A percentile compares a stretch with the other conserved stretches of the same genome.
phyloP scores from a whole-genome alignment of 2,113 vertebrate genomes.

The Cynopterus brachyotis region DNA sequence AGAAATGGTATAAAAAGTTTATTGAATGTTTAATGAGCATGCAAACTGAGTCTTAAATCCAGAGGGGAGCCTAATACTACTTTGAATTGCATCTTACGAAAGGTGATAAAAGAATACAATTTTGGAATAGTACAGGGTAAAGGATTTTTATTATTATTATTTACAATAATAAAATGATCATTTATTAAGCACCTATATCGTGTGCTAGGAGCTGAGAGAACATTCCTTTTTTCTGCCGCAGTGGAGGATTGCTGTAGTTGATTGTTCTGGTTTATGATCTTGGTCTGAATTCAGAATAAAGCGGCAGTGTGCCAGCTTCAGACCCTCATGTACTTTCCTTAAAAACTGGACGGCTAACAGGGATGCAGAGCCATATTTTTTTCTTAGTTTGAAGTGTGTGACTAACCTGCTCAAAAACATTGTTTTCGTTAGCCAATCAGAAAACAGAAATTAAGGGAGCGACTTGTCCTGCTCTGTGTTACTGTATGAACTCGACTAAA shows the following conservation, averaged over 20 bases:
- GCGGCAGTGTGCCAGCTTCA: background rate
- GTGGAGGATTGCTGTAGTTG: constrained; percentile 56
- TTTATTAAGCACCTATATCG: background rate
- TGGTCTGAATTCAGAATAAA: constrained; percentile 29
- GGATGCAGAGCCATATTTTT: background rate
- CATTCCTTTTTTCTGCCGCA: background rate
- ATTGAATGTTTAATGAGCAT: constrained; percentile 58
- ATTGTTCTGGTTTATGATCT: constrained; percentile 75
- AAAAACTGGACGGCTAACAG: background rate
- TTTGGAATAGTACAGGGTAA: background rate
- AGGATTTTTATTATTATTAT: background rate
- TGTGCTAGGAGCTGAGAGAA: background rate
- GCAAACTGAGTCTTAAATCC: constrained; percentile 51
- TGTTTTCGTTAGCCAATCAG: constrained; percentile 73
- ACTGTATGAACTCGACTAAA: constrained; percentile 48
- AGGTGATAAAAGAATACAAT: constrained; percentile 39
- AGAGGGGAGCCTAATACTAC: constrained; percentile 31
- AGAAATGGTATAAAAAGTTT: constrained; percentile 64
- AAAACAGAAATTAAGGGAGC: constrained; percentile 65
- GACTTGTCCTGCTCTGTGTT: background rate
- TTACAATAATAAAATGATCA: background rate
- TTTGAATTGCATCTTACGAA: constrained; percentile 32
- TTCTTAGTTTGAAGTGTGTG: background rate
- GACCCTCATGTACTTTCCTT: constrained; percentile 12
- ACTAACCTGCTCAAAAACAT: constrained; percentile 35